Evolutionary conservation across 2,797 vertebrate genomes (phyloP), one percentile per base, ranked within the genome.

Genomic region (Cryptoblepharus egeriae): DNA sequence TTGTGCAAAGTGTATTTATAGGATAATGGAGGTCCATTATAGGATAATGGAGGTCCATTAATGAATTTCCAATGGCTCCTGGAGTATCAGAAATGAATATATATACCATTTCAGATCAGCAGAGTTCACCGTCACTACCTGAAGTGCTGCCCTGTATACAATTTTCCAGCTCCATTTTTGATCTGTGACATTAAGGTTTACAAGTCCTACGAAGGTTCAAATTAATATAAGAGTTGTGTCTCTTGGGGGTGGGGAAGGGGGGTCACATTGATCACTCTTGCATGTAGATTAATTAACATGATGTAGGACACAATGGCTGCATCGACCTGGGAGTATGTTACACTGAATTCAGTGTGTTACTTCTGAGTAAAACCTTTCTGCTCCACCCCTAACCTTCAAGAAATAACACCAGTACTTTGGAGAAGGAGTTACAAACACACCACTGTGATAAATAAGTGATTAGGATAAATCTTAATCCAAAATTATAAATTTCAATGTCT

Each of bases 31-130:
- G 82, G 75, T 85, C 57, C 88, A 84, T 90, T 91, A 89, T 57
- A 22, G 89, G 88, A 81, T 89, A 86, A 86, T 72, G 88, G 81
- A 30, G 82, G 75, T 86, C 82, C 75, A 87, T 84, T 79, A 88
- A 82, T 82, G 69, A 28, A 78, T 87, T 93, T 91, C 90, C 87
- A 92, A 83, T 70, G 77, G 75, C 81, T 93, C 79, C 82, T 89
- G 86, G 80, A 92, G 91, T 90, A 90, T 80, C 89, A 85, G 93
- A 87, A 82, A 75, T 58, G 52, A 89, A 22, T 63, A 87, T 72
- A 88, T 80, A 81, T 18, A 88, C 79, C 39, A 85, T 75, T 75
- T 80, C n/a, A 89, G 74, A 90, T 84, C 85, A 85, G 85, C 55
- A 83, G 60, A 84, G 88, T 67, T 83, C 69, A 92, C 87, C 49